These are phyloP conservation scores for Hypena proboscidalis DNA, from an alignment of 2,888 invertebrate species.

Conservation along the genomic window DNA sequence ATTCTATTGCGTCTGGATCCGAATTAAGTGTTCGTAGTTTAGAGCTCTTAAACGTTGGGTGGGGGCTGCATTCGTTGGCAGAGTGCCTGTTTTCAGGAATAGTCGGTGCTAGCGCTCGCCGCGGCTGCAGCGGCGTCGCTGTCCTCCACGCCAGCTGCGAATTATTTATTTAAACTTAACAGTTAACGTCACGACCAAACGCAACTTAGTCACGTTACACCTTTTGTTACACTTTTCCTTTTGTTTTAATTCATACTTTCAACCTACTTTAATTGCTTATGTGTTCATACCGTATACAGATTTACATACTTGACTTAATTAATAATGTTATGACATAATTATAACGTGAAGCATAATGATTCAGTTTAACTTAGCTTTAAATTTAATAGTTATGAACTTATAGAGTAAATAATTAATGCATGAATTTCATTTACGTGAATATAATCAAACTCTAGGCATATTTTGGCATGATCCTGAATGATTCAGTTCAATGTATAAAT, in stretches of 20 bases:
- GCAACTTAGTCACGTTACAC: slow-evolving; percentile 34
- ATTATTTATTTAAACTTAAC: slow-evolving; percentile 63
- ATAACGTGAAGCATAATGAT: neutral
- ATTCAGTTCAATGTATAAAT: neutral
- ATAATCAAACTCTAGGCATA: too few relatives aligned
- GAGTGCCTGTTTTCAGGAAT: slow-evolving; percentile 62
- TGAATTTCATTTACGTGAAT: too few relatives aligned
- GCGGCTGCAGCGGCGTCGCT: slow-evolving; percentile 43
- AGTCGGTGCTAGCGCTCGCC: slow-evolving; percentile 48
- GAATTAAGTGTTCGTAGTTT: slow-evolving; percentile 41
- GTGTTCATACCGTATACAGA: neutral
- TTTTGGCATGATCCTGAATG: neutral
- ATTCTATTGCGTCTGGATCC: slow-evolving; percentile 35
- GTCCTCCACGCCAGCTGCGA: slow-evolving; percentile 51
- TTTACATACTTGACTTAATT: neutral
- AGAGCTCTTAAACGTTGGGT: slow-evolving; percentile 49
- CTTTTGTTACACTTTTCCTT: slow-evolving; percentile 31
- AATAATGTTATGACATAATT: neutral
- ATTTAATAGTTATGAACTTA: too few relatives aligned
- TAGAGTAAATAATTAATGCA: too few relatives aligned
- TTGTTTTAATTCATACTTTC: slow-evolving; percentile 28
- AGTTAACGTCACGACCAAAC: slow-evolving; percentile 52
- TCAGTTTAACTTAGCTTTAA: neutral
- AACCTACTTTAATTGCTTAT: slow-evolving; percentile 14
- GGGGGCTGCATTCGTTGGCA: slow-evolving; percentile 66